These are phyloP conservation scores for Sarcophaga subvicina DNA, from an alignment of 2,888 invertebrate genomes.

Conservation along the genomic window DNA sequence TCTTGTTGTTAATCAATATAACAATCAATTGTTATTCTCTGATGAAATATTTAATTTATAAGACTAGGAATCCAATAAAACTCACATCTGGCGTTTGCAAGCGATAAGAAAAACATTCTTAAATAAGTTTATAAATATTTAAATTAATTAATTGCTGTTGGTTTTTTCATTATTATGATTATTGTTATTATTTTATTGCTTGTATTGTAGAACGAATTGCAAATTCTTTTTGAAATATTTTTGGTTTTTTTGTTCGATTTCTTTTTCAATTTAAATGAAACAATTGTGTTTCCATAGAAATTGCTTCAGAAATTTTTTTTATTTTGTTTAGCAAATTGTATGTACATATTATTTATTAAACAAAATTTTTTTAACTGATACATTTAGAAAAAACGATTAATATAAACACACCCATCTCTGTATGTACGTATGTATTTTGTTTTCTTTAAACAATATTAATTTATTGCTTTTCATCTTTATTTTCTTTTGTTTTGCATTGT, in stretches of 20 bases:
- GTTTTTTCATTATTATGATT: too few relatives aligned
- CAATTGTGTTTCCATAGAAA: not conserved
- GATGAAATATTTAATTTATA: constrained; percentile 25
- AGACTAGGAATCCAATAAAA: constrained; percentile 4
- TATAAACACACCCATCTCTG: not conserved
- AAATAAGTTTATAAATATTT: constrained; percentile 21
- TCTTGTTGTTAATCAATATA: constrained; percentile 16
- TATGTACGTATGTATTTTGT: not conserved
- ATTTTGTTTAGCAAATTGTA: not conserved
- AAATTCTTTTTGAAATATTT: too few relatives aligned
- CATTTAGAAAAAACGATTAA: not conserved
- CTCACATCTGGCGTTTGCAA: constrained; percentile 43
- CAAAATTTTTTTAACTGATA: not conserved
- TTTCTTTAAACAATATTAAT: not conserved
- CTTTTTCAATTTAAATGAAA: not conserved
- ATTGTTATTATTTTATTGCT: too few relatives aligned
- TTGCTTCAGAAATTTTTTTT: not conserved
- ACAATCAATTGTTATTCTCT: not conserved
- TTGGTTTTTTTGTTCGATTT: too few relatives aligned
- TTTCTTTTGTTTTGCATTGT: not conserved
- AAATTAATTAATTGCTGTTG: constrained; percentile 24
- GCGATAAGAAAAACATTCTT: constrained; percentile 38
- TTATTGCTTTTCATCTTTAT: not conserved
- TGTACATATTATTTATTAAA: not conserved
- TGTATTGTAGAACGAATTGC: constrained; percentile 1